Percentiles rank a stretch among this genome's conserved stretches.
These are phyloP conservation scores for Parnassius orleans DNA, from an alignment of 2,888 invertebrate genomes.

Conservation along the genomic window DNA sequence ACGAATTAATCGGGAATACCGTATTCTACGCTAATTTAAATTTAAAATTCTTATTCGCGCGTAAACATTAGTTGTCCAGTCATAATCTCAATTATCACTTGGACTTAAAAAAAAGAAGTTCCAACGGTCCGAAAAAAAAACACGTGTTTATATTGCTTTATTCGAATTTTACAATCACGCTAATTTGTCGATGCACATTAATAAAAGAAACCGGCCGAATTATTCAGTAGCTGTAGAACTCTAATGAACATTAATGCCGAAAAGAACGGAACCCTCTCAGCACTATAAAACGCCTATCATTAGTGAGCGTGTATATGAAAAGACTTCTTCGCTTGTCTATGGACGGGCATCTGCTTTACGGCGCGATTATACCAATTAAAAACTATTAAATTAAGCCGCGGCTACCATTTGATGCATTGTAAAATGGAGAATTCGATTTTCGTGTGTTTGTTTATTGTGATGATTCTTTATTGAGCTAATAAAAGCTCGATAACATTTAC, in stretches of 20 bases:
- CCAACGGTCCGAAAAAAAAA: conserved; percentile 58
- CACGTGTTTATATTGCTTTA: conserved; percentile 70
- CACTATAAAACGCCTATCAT: conserved; percentile 60
- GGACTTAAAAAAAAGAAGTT: conserved; percentile 60
- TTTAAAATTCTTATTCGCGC: conserved; percentile 55
- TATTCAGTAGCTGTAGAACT: conserved; percentile 75
- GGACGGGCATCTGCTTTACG: conserved; percentile 66
- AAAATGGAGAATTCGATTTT: conserved; percentile 49
- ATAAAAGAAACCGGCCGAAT: conserved; percentile 73
- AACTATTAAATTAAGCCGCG: conserved; percentile 73
- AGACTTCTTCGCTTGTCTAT: conserved; percentile 68
- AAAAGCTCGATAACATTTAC: conserved; percentile 35
- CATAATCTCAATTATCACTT: conserved; percentile 80
- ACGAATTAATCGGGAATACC: conserved; percentile 34
- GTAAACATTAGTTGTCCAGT: conserved; percentile 55
- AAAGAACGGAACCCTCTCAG: conserved; percentile 56
- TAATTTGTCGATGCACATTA: conserved; percentile 76
- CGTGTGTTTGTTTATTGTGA: conserved; percentile 76
- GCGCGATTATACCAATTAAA: conserved; percentile 77
- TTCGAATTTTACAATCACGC: conserved; percentile 77
- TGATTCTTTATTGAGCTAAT: conserved; percentile 60
- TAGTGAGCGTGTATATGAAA: conserved; percentile 65
- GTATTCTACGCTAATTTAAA: conserved; percentile 62
- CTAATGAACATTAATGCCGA: conserved; percentile 75
- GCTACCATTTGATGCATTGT: conserved; percentile 73